A percentile compares a stretch with the other conserved stretches of the same genome.
Evolutionary conservation across 92 coral and sea anemone species (phyloP).

Genomic region (Virgularia gustaviana): DNA sequence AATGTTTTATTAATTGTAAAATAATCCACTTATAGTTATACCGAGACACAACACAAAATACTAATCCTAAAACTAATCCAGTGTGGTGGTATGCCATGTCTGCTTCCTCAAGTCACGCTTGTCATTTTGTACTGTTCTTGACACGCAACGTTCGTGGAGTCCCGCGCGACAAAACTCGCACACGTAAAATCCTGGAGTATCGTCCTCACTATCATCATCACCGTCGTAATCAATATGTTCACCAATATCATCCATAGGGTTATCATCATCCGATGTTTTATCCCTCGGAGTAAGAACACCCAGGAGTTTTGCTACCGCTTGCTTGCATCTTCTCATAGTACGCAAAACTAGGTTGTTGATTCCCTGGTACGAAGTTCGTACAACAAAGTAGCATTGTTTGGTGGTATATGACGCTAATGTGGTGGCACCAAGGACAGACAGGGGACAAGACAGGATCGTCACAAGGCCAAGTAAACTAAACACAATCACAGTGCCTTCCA

Average conservation of each 20-base stretch:
- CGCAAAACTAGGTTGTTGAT: background rate
- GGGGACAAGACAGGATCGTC: slow-evolving; percentile 9
- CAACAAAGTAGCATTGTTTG: slow-evolving; percentile 1
- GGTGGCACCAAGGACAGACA: slow-evolving; percentile 1
- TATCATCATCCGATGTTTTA: no score
- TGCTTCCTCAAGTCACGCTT: background rate
- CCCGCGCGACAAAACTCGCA: slow-evolving; percentile 41
- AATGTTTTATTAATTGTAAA: no score
- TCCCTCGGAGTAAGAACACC: no score
- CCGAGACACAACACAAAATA: no score
- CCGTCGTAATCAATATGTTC: no score
- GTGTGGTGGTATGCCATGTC: slow-evolving; percentile 5
- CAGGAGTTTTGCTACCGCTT: background rate
- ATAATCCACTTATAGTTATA: no score
- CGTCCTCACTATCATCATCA: no score
- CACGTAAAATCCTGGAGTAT: no score
- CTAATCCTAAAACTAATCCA: no score
- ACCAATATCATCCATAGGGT: no score
- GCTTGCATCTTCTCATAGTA: background rate
- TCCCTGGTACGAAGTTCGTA: background rate
- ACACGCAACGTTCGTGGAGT: slow-evolving; percentile 37
- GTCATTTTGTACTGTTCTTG: no score
- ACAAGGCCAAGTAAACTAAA: background rate
- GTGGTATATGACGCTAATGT: slow-evolving; percentile 25
- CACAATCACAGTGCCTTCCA: slow-evolving; percentile 23